Base-by-base conservation (phyloP, 1,140 invertebrate genomes). In the Aphis gossypii region DNA sequence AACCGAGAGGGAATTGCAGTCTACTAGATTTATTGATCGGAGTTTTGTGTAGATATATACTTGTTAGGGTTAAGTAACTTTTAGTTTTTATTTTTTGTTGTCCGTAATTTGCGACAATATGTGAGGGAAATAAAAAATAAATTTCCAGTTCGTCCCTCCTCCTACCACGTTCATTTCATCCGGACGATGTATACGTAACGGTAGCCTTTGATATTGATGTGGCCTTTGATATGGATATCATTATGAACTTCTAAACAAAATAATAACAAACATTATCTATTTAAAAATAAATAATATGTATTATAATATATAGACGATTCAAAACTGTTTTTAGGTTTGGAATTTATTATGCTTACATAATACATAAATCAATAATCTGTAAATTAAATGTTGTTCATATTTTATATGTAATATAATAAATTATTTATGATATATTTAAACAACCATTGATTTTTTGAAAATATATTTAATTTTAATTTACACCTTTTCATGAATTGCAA, bases 81-180 rank as follows among this genome's bases (percentile, higher is more conserved):
- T 83, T 35, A 83, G 68, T 54, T 82, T 89, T 89, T 89, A 48
- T 83, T 83, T 92, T 23, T 82, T 48, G 30, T 82, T 38, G 46
- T 38, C 38, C 68, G 44, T 92, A 92, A 92, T 82, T 92, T 92
- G 41, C 76, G 46, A 92, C 60, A 83, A 92, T 82, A 92, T 92
- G 68, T 92, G 68, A 92, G 91, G 25, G 46, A 83, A 82, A 92
- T 82, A 92, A 92, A 82, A 92, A 92, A 92, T 83, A 48, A 92
- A 92, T 48, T 48, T 23, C 30, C 30, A 18, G 68, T 76, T 90
- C 41, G 18, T 44, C 41, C 41, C 14, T 86, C 44, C 25, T 9
- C 44, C 14, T n/a, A 68, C 11, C 46, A 35, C 86, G 44, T n/a
- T 25, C 44, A n/a, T 41, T 56, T 35, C 88, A 60, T 56, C 56